Evolutionary conservation across 2,888 invertebrate genomes (phyloP), one percentile per base, ranked within the genome.

Genomic region (Drosophila picticornis): DNA sequence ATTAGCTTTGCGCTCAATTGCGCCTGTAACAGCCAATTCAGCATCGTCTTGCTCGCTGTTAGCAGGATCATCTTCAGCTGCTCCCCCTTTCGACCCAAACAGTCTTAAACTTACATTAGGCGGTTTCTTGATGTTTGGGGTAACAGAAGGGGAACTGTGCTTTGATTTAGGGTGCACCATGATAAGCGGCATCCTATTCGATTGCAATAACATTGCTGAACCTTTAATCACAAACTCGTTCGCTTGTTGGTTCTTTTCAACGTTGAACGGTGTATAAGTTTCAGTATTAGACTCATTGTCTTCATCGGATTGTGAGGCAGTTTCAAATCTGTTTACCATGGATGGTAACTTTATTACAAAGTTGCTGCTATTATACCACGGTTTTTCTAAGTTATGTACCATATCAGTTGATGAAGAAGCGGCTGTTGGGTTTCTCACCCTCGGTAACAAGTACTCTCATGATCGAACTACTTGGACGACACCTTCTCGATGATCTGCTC

Each of bases 131-230:
- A 7, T 7, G n/a, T 27, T 32, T 11, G 10, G 1, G 0, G 9
- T 16, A 0, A 34, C n/a, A 38, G 19, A 27, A 9, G 32, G 9
- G 3, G 16, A 0, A 13, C 7, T 32, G 5, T n/a, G 9, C 11
- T 55, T 60, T 2, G 4, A 5, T 4, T 22, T 55, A 2, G 75
- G 31, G 11, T 66, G 50, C 11, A 79, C 61, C 58, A 66, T 34
- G 0, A 79, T 56, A 1, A 73, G 53, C 4, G 74, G 80, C 22
- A 40, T 40, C n/a, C 10, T 40, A n/a, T 40, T 10, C 4, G n/a
- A 40, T 40, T 40, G 40, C 5, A 40, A 10, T n/a, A n/a, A 40
- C 4, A 40, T 40, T n/a, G 40, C n/a, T 40, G n/a, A 40, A 1
- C 7, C 29, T 5, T 29, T 22, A 2, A 6, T 7, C 16, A 16